Percentiles rank a stretch among this genome's conserved stretches.
These are phyloP conservation scores for Marmota flaviventris DNA, from an alignment of 2,113 vertebrate genomes.

Conservation along the genomic window DNA sequence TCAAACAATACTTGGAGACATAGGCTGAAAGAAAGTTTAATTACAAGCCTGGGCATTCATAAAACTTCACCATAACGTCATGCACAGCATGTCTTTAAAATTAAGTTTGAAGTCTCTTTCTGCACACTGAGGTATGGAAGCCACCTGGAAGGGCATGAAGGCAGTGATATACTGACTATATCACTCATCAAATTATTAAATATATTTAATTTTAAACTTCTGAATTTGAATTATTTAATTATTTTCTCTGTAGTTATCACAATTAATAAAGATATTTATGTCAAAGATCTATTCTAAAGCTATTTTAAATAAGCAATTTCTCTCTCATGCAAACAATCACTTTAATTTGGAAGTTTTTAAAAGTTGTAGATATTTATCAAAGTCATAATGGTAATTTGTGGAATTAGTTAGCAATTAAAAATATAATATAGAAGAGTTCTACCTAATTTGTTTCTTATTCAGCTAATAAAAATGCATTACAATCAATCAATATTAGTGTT, in stretches of 20 bases:
- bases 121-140: not conserved
- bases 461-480: constrained; percentile 15
- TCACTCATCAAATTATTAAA: not conserved
- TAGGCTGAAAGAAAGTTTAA: not conserved
- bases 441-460: not conserved
- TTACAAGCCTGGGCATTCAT: not conserved
- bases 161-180: too few species aligned
- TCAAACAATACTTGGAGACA: not conserved
- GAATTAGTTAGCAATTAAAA: constrained; percentile 26
- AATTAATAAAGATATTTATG: not conserved
- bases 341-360: not conserved
- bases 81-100: not conserved
- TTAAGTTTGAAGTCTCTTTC: not conserved
- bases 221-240: not conserved
- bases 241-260: not conserved
- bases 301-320: not conserved
- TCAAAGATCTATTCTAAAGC: not conserved
- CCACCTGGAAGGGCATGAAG: rapidly evolving
- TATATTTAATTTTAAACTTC: not conserved
- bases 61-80: not conserved
- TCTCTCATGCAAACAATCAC: not conserved
- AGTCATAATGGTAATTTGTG: constrained; percentile 39
- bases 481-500: not conserved
- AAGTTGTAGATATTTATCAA: constrained; percentile 41
- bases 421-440: not conserved